Percentiles rank a stretch among this genome's conserved stretches.
These are phyloP conservation scores for Chrysocyon brachyurus DNA, from an alignment of 2,797 vertebrate genomes.

Conservation along the genomic window DNA sequence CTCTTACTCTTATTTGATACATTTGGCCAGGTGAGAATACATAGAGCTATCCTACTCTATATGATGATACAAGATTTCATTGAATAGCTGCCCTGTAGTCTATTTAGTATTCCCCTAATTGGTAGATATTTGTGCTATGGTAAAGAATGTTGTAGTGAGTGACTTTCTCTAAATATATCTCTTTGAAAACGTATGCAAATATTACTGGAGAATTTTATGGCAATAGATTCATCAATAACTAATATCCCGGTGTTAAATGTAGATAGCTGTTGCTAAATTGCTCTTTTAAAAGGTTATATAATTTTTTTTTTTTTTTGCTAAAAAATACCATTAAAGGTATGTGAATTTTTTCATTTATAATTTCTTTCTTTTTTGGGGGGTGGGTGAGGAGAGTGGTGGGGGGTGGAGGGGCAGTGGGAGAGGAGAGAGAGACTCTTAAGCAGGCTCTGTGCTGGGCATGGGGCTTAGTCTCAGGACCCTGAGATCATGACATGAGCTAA, in stretches of 20 bases:
- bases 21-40: background rate
- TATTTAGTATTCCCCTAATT: background rate
- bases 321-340: background rate
- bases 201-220: background rate
- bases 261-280: background rate
- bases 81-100: background rate
- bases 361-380: no score
- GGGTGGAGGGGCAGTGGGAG: no score
- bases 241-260: background rate
- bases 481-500: no score
- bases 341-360: background rate
- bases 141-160: background rate
- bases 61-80: background rate
- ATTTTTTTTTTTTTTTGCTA: background rate
- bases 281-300: background rate
- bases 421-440: no score
- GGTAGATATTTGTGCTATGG: background rate
- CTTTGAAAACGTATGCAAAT: background rate
- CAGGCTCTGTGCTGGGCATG: no score
- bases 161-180: background rate
- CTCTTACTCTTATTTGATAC: background rate
- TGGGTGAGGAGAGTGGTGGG: no score
- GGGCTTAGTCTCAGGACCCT: no score
- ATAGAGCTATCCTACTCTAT: background rate
- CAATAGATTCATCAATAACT: background rate